These are phyloP conservation scores for Copidosoma floridanum DNA, from an alignment of 1,140 invertebrate species.

Conservation along the genomic window DNA sequence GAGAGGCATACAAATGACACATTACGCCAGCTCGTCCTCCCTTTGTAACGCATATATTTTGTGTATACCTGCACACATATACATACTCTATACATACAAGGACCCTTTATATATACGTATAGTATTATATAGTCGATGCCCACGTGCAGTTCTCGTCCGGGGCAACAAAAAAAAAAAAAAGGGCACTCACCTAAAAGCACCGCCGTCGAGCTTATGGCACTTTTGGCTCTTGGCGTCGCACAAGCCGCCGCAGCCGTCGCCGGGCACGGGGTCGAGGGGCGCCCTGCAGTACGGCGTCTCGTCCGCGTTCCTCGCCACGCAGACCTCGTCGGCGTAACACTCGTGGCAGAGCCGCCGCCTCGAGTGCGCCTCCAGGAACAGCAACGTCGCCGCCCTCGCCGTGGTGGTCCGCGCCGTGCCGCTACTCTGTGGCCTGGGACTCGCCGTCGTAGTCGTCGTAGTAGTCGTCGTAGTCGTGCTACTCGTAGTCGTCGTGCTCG, in stretches of 20 bases:
- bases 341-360: constrained; percentile 48
- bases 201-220: constrained; percentile 66
- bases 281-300: constrained; percentile 63
- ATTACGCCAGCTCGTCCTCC: constrained; percentile 14
- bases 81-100: background rate
- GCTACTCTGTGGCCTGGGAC: background rate
- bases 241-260: constrained; percentile 73
- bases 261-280: constrained; percentile 62
- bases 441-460: background rate
- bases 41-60: constrained; percentile 10
- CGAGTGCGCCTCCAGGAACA: background rate
- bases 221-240: constrained; percentile 69
- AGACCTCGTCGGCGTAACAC: constrained; percentile 61
- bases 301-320: constrained; percentile 64
- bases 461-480: background rate
- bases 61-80: background rate
- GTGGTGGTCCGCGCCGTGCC: background rate
- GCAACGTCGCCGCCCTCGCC: background rate
- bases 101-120: too few species aligned
- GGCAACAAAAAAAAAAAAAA: too few species aligned
- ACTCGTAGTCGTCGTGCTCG: background rate
- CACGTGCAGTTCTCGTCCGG: too few species aligned
- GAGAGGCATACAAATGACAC: constrained; percentile 26
- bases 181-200: constrained; percentile 56
- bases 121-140: too few species aligned